Percentiles rank a stretch among this genome's conserved stretches.
These are phyloP conservation scores for Orthosia gothica DNA, from an alignment of 2,888 invertebrate genomes.

Conservation along the genomic window DNA sequence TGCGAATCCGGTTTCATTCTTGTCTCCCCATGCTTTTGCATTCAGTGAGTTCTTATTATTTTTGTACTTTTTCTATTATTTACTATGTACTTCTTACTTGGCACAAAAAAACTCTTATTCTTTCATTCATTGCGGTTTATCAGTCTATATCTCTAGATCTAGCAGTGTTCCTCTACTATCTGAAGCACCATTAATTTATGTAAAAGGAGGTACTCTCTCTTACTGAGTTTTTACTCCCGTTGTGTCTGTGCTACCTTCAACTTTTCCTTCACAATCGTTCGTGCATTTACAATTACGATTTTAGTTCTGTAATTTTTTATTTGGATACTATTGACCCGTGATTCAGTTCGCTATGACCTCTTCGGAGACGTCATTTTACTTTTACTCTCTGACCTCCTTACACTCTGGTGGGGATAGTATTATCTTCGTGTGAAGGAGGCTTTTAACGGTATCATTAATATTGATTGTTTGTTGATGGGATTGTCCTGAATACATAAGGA, in stretches of 20 bases:
- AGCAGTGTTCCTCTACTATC: not conserved
- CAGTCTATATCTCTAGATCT: not conserved
- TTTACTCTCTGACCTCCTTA: conserved; percentile 61
- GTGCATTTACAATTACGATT: conserved; percentile 33
- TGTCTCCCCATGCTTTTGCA: not conserved
- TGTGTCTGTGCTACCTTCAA: not conserved
- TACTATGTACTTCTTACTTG: no score
- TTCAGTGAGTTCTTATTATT: not conserved
- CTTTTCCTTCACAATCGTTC: conserved; percentile 12
- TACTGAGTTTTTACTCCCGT: not conserved
- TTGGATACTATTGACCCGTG: conserved; percentile 46
- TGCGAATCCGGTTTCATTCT: not conserved
- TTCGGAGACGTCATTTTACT: conserved; percentile 53
- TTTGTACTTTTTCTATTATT: not conserved
- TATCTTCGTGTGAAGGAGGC: conserved; percentile 39
- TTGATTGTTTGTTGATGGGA: conserved; percentile 49
- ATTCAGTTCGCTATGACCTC: conserved; percentile 38
- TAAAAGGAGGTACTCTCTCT: not conserved
- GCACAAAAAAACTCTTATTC: no score
- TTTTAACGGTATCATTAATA: conserved; percentile 59
- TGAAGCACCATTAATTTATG: not conserved
- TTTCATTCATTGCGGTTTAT: not conserved
- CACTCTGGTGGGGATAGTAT: conserved; percentile 32
- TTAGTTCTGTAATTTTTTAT: conserved; percentile 39
- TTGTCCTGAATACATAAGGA: conserved; percentile 51